Evolutionary conservation across 2,888 invertebrate species (phyloP), one percentile per base, ranked within the genome.

Genomic region (Rotaria socialis): DNA sequence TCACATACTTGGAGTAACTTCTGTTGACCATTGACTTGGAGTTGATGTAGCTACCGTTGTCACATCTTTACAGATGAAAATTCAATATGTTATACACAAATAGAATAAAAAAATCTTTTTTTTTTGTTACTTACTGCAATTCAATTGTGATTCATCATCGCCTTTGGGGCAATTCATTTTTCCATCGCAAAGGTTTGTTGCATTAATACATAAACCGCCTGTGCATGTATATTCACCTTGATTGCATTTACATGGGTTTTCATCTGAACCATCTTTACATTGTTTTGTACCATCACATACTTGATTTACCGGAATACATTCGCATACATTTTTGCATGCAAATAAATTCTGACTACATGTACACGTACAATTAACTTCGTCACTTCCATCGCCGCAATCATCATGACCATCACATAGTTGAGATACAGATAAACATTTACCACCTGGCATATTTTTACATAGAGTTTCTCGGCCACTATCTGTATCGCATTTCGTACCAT

Each of bases 341-440:
- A 55, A 84, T 55, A 2, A 11, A 55, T 19, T 5, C n/a, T 41
- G 8, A 27, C 11, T 8, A 35, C 52, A 84, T 47, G 35, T 80
- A 89, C 95, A 95, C 88, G 93, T 80, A 89, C 95, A 95, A 88
- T 93, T 93, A 1, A 89, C 89, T 92, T 95, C 95, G 91, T 95
- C 95, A 89, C 94, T 94, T 0, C 93, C 94, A 41, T 89, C 89
- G 3, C 93, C 93, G 91, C 95, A 95, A 91, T 95, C 94, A n/a
- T 89, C 89, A 87, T 89, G 89, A n/a, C 88, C 88, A 86, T 89
- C 88, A 80, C 87, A 87, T 16, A 50, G 14, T 41, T 86, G 74
- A 0, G 87, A 3, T 8, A 87, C 55, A 43, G 87, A 84, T 75
- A 87, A 58, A 55, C 87, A 87, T 67, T 80, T 60, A 55, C 27